phyloP scores from a whole-genome alignment of 1,140 invertebrate species.

The Drosophila athabasca region DNA sequence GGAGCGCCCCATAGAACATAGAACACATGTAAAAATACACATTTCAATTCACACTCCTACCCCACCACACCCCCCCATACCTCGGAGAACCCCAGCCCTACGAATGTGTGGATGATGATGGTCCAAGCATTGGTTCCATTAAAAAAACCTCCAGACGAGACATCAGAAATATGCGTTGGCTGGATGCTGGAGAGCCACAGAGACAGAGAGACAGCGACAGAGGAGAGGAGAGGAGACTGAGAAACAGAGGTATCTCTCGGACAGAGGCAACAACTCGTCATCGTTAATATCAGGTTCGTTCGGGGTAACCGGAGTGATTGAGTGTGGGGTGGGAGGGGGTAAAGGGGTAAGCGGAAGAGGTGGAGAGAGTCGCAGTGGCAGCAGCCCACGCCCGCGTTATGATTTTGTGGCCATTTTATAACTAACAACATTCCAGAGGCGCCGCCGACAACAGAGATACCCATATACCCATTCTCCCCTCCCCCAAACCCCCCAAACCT shows the following conservation, averaged over 20 bases:
- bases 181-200: conserved; percentile 39
- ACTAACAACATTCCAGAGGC: conserved; percentile 78
- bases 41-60: conserved; percentile 74
- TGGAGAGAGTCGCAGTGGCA: conserved; percentile 25
- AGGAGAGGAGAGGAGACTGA: conserved; percentile 18
- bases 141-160: conserved; percentile 36
- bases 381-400: conserved; percentile 75
- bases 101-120: no score
- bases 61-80: background rate
- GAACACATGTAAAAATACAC: conserved; percentile 71
- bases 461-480: conserved; percentile 2
- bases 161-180: conserved; percentile 50
- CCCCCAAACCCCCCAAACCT: background rate
- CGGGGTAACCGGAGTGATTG: conserved; percentile 18
- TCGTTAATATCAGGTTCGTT: conserved; percentile 73
- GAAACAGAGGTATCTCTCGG: conserved; percentile 18
- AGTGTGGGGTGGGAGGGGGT: conserved; percentile 14
- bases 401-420: conserved; percentile 82
- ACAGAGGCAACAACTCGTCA: conserved; percentile 59
- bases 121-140: conserved; percentile 25
- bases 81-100: background rate
- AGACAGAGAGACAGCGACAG: conserved; percentile 26
- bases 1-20: conserved; percentile 21
- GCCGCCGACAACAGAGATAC: conserved; percentile 37
- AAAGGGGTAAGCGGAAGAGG: background rate